phyloP scores from a whole-genome alignment of 2,797 vertebrate species.

The Xenentodon cancila region DNA sequence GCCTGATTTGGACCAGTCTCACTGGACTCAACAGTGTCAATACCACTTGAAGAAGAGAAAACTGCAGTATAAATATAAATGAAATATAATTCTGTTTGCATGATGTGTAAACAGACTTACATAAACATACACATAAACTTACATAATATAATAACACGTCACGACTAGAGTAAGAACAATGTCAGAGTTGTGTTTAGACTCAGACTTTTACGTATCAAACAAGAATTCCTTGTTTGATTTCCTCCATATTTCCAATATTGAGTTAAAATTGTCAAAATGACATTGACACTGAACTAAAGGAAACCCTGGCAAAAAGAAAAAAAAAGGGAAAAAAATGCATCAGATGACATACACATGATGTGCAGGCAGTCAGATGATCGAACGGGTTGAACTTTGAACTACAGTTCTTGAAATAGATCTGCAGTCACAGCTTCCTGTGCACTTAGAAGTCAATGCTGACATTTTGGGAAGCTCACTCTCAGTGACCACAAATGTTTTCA shows the following conservation, averaged over 20 bases:
- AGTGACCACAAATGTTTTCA: too few species aligned
- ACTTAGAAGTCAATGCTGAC: background rate
- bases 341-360: background rate
- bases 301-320: background rate
- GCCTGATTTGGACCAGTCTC: too few species aligned
- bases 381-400: background rate
- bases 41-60: too few species aligned
- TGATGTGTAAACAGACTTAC: background rate
- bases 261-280: background rate
- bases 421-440: background rate
- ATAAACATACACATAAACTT: too few species aligned
- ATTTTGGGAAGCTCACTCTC: conserved; percentile 22
- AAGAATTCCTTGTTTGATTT: too few species aligned
- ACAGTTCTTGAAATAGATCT: background rate
- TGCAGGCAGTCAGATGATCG: background rate
- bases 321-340: background rate
- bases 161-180: too few species aligned
- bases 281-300: background rate
- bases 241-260: background rate
- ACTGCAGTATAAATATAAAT: too few species aligned
- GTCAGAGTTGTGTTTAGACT: too few species aligned
- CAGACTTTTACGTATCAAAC: too few species aligned
- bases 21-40: too few species aligned
- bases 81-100: background rate
- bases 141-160: too few species aligned